A percentile compares a stretch with the other conserved stretches of the same genome.
These are phyloP conservation scores for Prietella phreatophila DNA, from an alignment of 2,113 vertebrate genomes.

Conservation along the genomic window DNA sequence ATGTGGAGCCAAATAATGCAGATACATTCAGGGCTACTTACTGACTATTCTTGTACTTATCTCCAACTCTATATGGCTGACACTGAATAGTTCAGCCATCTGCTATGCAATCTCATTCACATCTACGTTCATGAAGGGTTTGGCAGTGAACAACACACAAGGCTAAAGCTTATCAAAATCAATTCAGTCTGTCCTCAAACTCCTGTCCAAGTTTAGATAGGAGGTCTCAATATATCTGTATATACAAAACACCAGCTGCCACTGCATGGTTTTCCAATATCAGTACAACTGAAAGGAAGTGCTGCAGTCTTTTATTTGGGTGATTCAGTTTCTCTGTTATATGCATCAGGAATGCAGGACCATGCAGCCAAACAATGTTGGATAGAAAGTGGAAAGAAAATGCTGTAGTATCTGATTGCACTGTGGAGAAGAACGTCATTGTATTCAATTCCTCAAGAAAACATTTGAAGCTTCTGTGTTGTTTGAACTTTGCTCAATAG, in stretches of 20 bases:
- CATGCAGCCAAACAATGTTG: constrained; percentile 26
- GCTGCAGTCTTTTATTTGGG: neutral
- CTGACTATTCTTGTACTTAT: constrained; percentile 25
- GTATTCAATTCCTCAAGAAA: neutral
- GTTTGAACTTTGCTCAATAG: too few relatives aligned
- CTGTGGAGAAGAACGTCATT: neutral
- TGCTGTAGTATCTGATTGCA: neutral
- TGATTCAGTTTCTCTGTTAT: constrained; percentile 29
- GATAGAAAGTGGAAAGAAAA: constrained; percentile 22
- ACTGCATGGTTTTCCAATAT: constrained; percentile 24
- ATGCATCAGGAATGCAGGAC: constrained; percentile 34
- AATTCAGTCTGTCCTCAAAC: constrained; percentile 18
- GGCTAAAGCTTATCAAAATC: constrained; percentile 28
- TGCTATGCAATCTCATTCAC: constrained; percentile 34
- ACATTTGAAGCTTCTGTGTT: neutral
- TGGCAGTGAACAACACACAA: constrained; percentile 37
- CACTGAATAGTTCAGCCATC: constrained; percentile 35
- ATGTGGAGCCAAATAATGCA: constrained; percentile 45
- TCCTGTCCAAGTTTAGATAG: constrained; percentile 27
- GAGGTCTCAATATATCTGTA: constrained; percentile 24
- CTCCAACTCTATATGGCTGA: constrained; percentile 17
- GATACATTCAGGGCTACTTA: constrained; percentile 13
- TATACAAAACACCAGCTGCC: constrained; percentile 25
- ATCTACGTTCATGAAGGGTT: constrained; percentile 6
- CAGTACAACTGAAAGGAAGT: neutral